These are phyloP conservation scores for Cydia amplana DNA, from an alignment of 1,140 invertebrate species.

Conservation along the genomic window DNA sequence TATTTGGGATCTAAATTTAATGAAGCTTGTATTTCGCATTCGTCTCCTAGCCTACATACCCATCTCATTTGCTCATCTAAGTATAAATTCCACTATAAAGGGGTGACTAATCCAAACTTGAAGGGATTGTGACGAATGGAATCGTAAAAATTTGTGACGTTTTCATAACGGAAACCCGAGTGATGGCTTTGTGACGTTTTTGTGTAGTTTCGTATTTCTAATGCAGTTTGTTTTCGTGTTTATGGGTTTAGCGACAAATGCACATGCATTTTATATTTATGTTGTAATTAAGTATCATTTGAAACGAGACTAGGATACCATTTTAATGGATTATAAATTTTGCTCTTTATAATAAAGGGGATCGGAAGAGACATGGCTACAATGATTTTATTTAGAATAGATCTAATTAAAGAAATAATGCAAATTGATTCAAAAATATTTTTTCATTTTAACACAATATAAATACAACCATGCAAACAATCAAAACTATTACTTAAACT, in stretches of 20 bases:
- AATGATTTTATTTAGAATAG: too few species aligned
- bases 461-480: too few species aligned
- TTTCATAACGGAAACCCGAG: conserved; percentile 49
- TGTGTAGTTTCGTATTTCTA: neutral
- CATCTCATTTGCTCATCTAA: conserved; percentile 42
- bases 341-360: too few species aligned
- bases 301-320: neutral
- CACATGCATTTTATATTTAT: neutral
- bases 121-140: conserved; percentile 59
- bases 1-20: too few species aligned
- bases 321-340: too few species aligned
- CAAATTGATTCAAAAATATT: too few species aligned
- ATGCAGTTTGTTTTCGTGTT: neutral
- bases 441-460: too few species aligned
- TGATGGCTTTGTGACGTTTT: conserved; percentile 36
- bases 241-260: conserved; percentile 2
- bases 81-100: conserved; percentile 42
- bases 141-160: conserved; percentile 53
- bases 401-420: too few species aligned
- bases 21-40: neutral
- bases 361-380: too few species aligned
- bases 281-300: neutral
- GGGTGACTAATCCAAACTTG: conserved; percentile 51
- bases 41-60: neutral
- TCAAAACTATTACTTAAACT: conserved; percentile 13